Conservation (phyloP, 2,888 invertebrate genomes). For the Vanessa cardui region DNA sequence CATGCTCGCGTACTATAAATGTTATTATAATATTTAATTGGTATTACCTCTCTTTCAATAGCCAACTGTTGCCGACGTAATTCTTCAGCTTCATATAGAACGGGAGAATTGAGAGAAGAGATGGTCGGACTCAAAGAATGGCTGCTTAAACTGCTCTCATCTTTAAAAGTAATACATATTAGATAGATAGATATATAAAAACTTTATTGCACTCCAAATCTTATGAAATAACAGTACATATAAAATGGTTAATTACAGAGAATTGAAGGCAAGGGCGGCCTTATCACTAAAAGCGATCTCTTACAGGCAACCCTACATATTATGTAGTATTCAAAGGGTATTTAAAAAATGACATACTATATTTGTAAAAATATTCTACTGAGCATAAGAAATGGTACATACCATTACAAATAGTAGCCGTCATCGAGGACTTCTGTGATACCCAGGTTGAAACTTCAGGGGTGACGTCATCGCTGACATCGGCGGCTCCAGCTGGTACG, state of each 20-base stretch:
- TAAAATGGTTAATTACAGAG: too few species aligned
- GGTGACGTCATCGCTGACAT: constrained; percentile 44
- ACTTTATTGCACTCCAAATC: too few species aligned
- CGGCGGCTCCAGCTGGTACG: constrained; percentile 62
- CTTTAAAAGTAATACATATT: constrained; percentile 16
- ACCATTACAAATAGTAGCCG: neutral
- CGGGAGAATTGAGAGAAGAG: constrained; percentile 51
- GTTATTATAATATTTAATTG: neutral
- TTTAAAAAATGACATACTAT: neutral
- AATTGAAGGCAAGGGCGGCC: too few species aligned
- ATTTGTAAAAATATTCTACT: neutral
- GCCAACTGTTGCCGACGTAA: constrained; percentile 71
- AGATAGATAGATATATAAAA: too few species aligned
- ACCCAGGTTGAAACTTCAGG: constrained; percentile 47
- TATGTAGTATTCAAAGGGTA: too few species aligned
- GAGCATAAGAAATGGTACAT: neutral
- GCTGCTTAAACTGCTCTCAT: constrained; percentile 31
- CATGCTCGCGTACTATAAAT: too few species aligned
- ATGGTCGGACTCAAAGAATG: constrained; percentile 41
- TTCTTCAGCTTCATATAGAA: constrained; percentile 67
- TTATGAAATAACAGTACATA: too few species aligned
- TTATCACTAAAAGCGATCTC: too few species aligned
- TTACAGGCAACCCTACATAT: too few species aligned
- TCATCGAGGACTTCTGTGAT: constrained; percentile 40
- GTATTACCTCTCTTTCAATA: constrained; percentile 72